A percentile compares a stretch with the other conserved stretches of the same genome.
These are phyloP conservation scores for Pycnonotus jocosus DNA, from an alignment of 2,113 vertebrate species.

Conservation along the genomic window DNA sequence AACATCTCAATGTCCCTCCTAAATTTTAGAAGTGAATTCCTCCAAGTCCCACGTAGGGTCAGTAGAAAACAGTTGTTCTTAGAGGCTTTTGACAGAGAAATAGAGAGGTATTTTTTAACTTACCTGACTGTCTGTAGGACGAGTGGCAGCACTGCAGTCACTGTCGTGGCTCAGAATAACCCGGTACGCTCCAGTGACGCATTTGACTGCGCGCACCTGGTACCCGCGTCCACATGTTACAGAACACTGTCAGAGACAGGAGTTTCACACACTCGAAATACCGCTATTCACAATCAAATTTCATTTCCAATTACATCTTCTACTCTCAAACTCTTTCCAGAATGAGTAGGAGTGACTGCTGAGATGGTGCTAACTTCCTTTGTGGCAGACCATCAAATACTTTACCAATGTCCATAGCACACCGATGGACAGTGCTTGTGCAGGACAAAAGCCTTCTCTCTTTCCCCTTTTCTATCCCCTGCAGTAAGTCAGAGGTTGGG, in stretches of 20 bases:
- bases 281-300: background rate
- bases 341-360: background rate
- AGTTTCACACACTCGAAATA: background rate
- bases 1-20: too few relatives aligned
- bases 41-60: background rate
- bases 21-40: background rate
- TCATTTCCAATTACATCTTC: background rate
- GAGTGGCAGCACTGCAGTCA: slow-evolving; percentile 80
- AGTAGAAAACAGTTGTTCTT: background rate
- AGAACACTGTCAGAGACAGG: slow-evolving; percentile 76
- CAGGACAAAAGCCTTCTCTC: background rate
- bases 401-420: background rate
- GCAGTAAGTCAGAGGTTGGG: background rate
- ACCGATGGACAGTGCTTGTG: background rate
- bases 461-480: background rate
- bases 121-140: slow-evolving; percentile 88
- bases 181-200: slow-evolving; percentile 74
- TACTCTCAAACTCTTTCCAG: background rate
- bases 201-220: slow-evolving; percentile 86
- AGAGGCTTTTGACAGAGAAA: background rate
- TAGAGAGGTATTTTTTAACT: background rate
- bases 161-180: slow-evolving; percentile 77
- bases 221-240: slow-evolving; percentile 87
- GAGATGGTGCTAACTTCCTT: background rate
- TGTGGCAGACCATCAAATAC: background rate